Conservation (phyloP, 2,888 invertebrate species). For the Oxyteleia sp. region DNA sequence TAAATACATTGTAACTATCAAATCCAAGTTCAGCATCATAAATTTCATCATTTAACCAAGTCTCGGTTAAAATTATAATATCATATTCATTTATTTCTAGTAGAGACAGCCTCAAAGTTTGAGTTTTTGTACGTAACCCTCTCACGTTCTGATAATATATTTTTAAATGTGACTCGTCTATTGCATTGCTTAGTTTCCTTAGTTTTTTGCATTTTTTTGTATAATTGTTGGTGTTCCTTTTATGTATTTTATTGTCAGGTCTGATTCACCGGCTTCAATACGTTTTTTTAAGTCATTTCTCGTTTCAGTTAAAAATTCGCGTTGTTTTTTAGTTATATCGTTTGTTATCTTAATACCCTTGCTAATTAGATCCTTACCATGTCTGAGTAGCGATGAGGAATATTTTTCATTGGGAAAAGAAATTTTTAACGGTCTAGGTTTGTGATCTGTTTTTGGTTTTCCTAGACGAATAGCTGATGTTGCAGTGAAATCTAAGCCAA, state of each 20-base stretch:
- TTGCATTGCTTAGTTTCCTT: background rate
- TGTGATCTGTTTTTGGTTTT: background rate
- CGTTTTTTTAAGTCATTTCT: background rate
- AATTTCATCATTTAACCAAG: background rate
- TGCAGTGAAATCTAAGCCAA: background rate
- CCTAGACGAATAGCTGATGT: background rate
- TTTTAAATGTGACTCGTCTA: background rate
- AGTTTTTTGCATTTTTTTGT: background rate
- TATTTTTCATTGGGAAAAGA: background rate
- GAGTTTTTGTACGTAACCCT: background rate
- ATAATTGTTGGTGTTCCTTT: background rate
- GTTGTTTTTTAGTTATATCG: background rate
- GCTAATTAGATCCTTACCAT: background rate
- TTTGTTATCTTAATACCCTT: background rate
- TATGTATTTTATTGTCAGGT: background rate
- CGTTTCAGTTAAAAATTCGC: background rate
- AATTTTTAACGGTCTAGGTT: background rate
- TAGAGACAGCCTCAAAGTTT: background rate
- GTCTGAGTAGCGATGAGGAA: background rate
- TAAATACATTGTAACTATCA: background rate
- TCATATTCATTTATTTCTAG: background rate
- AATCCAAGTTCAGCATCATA: constrained; percentile 10
- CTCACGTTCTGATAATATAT: constrained; percentile 8
- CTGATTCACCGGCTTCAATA: background rate
- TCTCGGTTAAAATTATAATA: background rate